Evolutionary conservation across 2,888 invertebrate genomes (phyloP).

Genomic region (Erebia aethiops): DNA sequence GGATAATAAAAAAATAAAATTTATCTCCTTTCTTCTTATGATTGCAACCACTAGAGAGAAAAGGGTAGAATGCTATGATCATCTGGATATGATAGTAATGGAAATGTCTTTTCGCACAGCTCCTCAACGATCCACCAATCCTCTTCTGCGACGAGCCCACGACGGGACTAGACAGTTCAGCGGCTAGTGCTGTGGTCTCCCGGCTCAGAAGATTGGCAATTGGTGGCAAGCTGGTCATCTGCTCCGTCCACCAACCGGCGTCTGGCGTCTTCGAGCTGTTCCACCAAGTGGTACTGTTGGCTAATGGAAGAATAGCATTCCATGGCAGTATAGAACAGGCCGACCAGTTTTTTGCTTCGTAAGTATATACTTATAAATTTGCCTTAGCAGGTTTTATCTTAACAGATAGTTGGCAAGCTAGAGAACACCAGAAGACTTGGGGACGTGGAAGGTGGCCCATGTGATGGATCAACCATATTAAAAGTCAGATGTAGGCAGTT

Average conservation of each 20-base stretch:
- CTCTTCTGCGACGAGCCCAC: conserved; percentile 97
- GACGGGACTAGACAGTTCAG: conserved; percentile 95
- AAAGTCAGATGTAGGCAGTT: too few relatives aligned
- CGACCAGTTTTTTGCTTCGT: conserved; percentile 87
- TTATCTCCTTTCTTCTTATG: too few relatives aligned
- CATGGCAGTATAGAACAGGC: conserved; percentile 89
- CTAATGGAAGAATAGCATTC: conserved; percentile 90
- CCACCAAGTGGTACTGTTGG: conserved; percentile 89
- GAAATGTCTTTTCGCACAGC: conserved; percentile 68
- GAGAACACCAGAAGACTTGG: conserved; percentile 45
- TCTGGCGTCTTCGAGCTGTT: conserved; percentile 93
- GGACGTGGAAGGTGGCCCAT: too few relatives aligned
- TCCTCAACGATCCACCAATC: conserved; percentile 93
- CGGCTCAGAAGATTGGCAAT: conserved; percentile 85
- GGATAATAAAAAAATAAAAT: too few relatives aligned
- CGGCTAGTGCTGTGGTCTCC: conserved; percentile 90
- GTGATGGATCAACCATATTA: too few relatives aligned
- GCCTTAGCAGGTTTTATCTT: neutral
- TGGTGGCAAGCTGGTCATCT: conserved; percentile 90
- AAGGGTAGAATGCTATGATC: too few relatives aligned
- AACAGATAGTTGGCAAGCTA: conserved; percentile 86
- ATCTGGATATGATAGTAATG: too few relatives aligned
- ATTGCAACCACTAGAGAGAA: too few relatives aligned
- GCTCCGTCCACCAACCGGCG: conserved; percentile 96
- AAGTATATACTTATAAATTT: conserved; percentile 50